Base-by-base conservation (phyloP, 2,113 vertebrate species). In the Lepidothrix coronata region DNA sequence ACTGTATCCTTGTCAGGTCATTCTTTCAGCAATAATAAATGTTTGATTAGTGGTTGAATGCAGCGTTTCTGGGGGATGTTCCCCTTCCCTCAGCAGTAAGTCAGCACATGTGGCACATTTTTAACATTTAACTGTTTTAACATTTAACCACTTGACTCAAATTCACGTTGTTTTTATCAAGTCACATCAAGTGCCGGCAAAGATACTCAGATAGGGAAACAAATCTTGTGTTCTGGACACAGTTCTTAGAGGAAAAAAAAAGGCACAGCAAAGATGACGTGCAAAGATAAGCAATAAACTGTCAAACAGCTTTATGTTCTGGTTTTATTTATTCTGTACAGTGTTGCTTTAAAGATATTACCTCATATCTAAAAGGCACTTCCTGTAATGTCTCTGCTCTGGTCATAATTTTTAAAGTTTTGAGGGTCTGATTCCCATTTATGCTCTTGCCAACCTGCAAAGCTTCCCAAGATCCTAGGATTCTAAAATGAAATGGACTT, bases 31-130 rank as follows among this genome's bases (percentile, higher is more conserved):
- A 72, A 80, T 39, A 81, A 92, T n/a, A 83, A 85, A 91, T 66
- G 85, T 87, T 51, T 85, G 71, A 87, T 70, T 24, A 66, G 52
- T 67, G 16, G 92, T 94, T 94, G 91, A 94, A 91, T 85, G 94
- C 83, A 71, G 46, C 8, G 66, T n/a, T 74, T 63, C 35, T 52
- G 43, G 41, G 58, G 61, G 92, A 74, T 18, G 5, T 76, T 74
- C 46, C 14, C 31, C 59, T 85, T 92, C 78, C 52, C 44, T 70
- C 83, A 78, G 89, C 54, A 88, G 37, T 31, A 88, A 96, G 74
- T 76, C 87, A 95, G n/a, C 41, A 67, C 46, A 75, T 8, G 19
- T 24, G 44, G 44, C 68, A 96, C 39, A 41, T 41, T 41, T 41
- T 41, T 41, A 41, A 41, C 39, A 41, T 41, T 41, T 41, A 95